Evolutionary conservation across 1,140 invertebrate species (phyloP), one percentile per base, ranked within the genome.

Genomic region (Trichonephila inaurata): DNA sequence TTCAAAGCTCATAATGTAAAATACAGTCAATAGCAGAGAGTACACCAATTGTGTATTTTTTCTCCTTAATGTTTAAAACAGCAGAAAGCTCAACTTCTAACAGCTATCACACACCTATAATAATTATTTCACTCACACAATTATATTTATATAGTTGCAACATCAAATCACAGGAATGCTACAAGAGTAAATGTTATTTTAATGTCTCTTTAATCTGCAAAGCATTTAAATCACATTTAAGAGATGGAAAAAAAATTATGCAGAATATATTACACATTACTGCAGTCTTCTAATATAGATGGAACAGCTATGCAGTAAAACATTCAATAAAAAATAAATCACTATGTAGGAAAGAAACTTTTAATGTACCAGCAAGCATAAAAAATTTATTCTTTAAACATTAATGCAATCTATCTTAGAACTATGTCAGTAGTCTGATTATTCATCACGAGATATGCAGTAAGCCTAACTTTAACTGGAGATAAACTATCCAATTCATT

Each of bases 151-250:
- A 77, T 16, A 77, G 33, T 77, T 77, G 33, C 28, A 33, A 77
- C 72, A 77, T 40, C 33, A 19, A 77, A 77, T 77, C 72, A 77
- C 72, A 77, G 72, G 33, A 77, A 77, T 77, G 72, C 72, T 77
- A 77, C 72, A 40, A 28, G 28, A 28, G 33, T 69, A 69, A 69
- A 69, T n/a, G 64, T 66, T n/a, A 72, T 72, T 72, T 72, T 28
- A 72, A 72, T 14, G 72, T 40, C 33, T 77, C 72, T 18, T 77
- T 77, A 77, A 28, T 33, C 28, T 33, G 28, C 72, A 77, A 77
- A 40, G 28, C 12, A 40, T 77, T 77, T 24, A 69, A 69, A 24
- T 69, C n/a, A 12, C 66, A 24, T 69, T 40, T 4, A 33, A 16
- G 28, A 24, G 7, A 33, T 18, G 33, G 14, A 40, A 77, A 72